phyloP scores from a whole-genome alignment of 2,888 invertebrate genomes.

The Laspeyria flexula region DNA sequence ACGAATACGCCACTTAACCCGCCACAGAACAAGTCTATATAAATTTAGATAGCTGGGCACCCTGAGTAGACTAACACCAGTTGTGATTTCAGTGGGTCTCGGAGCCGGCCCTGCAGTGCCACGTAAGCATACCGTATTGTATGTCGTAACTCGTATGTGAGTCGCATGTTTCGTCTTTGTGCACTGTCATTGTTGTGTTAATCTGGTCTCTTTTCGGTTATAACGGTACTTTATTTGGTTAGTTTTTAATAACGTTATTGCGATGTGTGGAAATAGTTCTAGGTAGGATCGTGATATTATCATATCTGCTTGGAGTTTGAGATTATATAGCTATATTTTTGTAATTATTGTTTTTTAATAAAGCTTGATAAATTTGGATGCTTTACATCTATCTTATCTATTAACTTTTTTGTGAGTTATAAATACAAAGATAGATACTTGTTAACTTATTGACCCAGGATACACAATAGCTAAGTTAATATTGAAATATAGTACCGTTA shows the following conservation, averaged over 20 bases:
- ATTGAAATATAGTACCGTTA: neutral
- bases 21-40: slow-evolving; percentile 16
- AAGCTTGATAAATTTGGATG: no score
- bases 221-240: neutral
- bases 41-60: slow-evolving; percentile 52
- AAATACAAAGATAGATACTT: no score
- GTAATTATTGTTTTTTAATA: no score
- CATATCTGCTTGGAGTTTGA: no score
- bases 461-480: no score
- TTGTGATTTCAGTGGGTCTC: slow-evolving; percentile 84
- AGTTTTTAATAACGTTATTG: no score
- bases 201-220: neutral
- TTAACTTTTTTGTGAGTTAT: no score
- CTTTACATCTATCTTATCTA: no score
- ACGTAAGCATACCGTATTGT: slow-evolving; percentile 78
- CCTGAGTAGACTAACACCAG: slow-evolving; percentile 76
- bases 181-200: slow-evolving; percentile 7
- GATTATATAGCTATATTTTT: no score
- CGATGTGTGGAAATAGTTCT: no score
- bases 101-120: slow-evolving; percentile 80
- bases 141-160: slow-evolving; percentile 76
- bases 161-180: slow-evolving; percentile 75
- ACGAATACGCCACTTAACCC: slow-evolving; percentile 13
- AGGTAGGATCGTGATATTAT: no score
- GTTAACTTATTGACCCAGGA: no score